Base-by-base conservation (phyloP, 2,113 vertebrate species). In the Gobio gobio region DNA sequence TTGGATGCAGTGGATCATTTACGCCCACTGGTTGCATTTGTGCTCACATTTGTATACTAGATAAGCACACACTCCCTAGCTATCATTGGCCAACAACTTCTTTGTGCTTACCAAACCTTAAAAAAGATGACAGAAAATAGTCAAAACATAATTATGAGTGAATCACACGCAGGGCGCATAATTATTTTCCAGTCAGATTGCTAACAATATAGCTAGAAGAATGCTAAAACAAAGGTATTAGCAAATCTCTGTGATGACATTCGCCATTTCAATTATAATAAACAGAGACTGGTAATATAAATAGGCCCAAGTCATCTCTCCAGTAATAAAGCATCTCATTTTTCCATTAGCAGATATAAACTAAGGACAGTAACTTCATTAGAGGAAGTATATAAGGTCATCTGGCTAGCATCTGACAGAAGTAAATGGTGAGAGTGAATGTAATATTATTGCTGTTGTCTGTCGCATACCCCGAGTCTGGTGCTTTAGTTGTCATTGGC, bases 271-370 rank as follows among this genome's bases (percentile, higher is more conserved):
- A 6, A 33, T 51, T 33, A 33, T 33, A 61, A 70, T 18, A 61
- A 73, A 70, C 66, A 74, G 54, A 85, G 7, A 80, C 2, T 29
- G 36, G 6, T 40, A 85, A 85, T 70, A 26, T 85, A 81, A 74
- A 85, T 47, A 61, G 40, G 24, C 22, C 40, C 14, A 47, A 36
- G 63, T 58, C n/a, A 6, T 20, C 14, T 5, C 5, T 47, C 72
- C 74, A 8, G 8, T 56, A 22, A 26, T 59, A 85, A 56, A 49
- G 47, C 61, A 22, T 5, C 2, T 3, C 0, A 13, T 59, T 58
- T 79, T 78, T 72, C 51, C 84, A 59, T 79, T 72, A 73, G 43
- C 54, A 9, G 51, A 73, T 22, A 43, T 26, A 45, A 51, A 74
- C 22, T 49, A 49, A 74, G n/a, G 43, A 26, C 72, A 74, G 12